Conservation (phyloP, 2,797 vertebrate genomes). For the Numenius phaeopus region DNA sequence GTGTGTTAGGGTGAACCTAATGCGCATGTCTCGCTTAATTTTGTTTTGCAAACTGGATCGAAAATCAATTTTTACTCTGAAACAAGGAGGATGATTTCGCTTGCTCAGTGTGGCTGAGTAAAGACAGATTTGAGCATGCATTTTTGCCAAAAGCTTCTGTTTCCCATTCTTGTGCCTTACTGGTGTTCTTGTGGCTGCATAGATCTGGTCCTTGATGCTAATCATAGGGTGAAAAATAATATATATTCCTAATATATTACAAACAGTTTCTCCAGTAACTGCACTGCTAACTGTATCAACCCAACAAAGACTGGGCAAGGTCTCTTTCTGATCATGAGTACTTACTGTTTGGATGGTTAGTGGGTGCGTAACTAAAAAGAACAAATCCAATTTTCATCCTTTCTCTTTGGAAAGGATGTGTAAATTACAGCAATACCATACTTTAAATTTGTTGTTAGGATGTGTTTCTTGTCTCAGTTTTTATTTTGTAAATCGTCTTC, state of each 20-base stretch:
- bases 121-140: neutral
- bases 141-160: neutral
- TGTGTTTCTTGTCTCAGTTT: neutral
- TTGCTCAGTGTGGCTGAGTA: neutral
- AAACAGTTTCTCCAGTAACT: neutral
- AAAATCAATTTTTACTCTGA: neutral
- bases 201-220: neutral
- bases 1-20: neutral
- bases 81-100: neutral
- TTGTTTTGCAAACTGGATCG: neutral
- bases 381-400: neutral
- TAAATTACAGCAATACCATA: neutral
- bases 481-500: neutral
- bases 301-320: neutral
- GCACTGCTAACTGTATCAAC: neutral
- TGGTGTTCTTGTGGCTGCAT: neutral
- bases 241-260: neutral
- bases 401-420: neutral
- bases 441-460: neutral
- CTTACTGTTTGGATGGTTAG: neutral
- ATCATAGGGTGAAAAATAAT: neutral
- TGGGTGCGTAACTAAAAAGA: neutral
- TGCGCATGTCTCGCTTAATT: neutral
- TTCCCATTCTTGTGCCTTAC: neutral
- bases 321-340: neutral